A percentile compares a stretch with the other conserved stretches of the same genome.
These are phyloP conservation scores for Lethenteron camtschaticum DNA, from an alignment of 2,113 vertebrate species.

Conservation along the genomic window DNA sequence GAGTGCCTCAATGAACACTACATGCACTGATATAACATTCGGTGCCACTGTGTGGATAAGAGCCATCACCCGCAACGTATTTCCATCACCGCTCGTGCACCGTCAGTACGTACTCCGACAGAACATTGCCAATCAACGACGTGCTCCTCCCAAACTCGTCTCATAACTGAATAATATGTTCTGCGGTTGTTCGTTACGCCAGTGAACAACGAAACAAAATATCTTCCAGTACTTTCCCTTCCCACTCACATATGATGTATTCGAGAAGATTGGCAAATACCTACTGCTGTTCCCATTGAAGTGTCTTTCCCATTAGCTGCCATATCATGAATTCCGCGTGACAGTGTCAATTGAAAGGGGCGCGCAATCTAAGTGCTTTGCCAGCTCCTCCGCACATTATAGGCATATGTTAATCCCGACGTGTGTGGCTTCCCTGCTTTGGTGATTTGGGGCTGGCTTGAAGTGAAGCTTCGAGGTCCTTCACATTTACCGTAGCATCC, in stretches of 20 bases:
- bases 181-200: slow-evolving; percentile 15
- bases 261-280: slow-evolving; percentile 17
- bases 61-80: background rate
- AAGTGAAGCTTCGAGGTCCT: slow-evolving; percentile 18
- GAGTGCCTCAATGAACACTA: background rate
- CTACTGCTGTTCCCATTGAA: slow-evolving; percentile 16
- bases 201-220: slow-evolving; percentile 17
- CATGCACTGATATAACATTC: background rate
- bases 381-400: slow-evolving; percentile 18
- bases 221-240: slow-evolving; percentile 17
- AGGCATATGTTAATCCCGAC: too few relatives aligned
- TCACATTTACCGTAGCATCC: slow-evolving; percentile 17
- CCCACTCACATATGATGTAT: slow-evolving; percentile 17
- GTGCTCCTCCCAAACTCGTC: slow-evolving; percentile 19
- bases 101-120: slow-evolving; percentile 20
- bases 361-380: slow-evolving; percentile 16
- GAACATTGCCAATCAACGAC: slow-evolving; percentile 18
- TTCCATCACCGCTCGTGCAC: slow-evolving; percentile 6
- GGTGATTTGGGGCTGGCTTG: slow-evolving; percentile 17
- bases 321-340: slow-evolving; percentile 17
- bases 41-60: background rate
- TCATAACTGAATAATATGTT: slow-evolving; percentile 18
- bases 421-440: slow-evolving; percentile 19
- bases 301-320: slow-evolving; percentile 17
- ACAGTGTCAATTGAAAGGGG: slow-evolving; percentile 16